Evolutionary conservation across 2,888 invertebrate genomes (phyloP), one percentile per base, ranked within the genome.

Genomic region (Metacarcinus magister): DNA sequence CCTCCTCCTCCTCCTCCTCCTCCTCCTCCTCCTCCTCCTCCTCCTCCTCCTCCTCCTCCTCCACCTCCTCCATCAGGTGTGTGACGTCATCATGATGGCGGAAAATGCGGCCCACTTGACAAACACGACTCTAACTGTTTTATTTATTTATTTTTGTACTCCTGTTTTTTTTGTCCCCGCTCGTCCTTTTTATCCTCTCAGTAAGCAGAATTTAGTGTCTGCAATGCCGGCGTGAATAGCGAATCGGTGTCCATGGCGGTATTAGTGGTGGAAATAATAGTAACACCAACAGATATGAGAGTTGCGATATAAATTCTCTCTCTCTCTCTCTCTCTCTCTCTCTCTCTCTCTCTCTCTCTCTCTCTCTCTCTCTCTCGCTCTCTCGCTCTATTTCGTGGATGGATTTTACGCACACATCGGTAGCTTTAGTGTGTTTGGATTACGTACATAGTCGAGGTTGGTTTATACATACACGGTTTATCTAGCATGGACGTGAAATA

Each of bases 371-470:
- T 92, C 90, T 46, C 93, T 44, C 91, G 23, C 67, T 97, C 94
- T 94, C 28, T n/a, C 48, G 94, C n/a, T 75, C 93, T 44, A 5
- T 92, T 16, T 75, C 97, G 97, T 2, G 98, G 0, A 98, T 97
- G 89, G 60, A 46, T 67, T 54, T 60, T 43, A 48, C 46, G 93
- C 92, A 92, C 60, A 54, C 43, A 46, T 39, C 93, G 93, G 93
- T 93, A 16, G 93, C n/a, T 67, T 46, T 93, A 60, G 75, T n/a
- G 67, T 94, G 75, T 46, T 94, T 32, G 75, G 82, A 94, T 44
- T 44, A 82, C 82, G 82, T 32, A 93, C 28, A 67, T 67, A 67
- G 67, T n/a, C 67, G n/a, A n/a, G 67, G 67, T n/a, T 67, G 67
- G 67, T 67, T 90, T n/a, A 92, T 46, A 92, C 54, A 4, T 19